Percentiles rank a stretch among this genome's conserved stretches.
phyloP scores from a whole-genome alignment of 2,888 invertebrate species.

The Drosophila nr. perissopoda region DNA sequence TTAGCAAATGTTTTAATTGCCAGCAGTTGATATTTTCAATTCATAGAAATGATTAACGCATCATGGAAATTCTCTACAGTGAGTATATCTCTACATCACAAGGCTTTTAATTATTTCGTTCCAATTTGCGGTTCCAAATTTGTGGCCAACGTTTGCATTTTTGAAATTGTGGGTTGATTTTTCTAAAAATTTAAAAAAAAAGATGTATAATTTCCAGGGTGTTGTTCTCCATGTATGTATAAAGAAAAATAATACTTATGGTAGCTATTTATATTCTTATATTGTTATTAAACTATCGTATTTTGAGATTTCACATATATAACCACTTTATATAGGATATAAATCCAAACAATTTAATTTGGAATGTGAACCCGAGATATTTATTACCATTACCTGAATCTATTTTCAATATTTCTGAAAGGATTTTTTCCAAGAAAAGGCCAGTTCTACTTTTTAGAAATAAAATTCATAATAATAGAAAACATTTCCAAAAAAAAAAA shows the following conservation, averaged over 20 bases:
- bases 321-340: not conserved
- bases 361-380: not conserved
- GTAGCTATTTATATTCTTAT: too few species aligned
- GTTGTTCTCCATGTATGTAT: too few species aligned
- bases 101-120: slow-evolving; percentile 47
- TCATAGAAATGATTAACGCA: not conserved
- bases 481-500: not conserved
- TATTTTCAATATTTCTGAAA: not conserved
- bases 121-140: slow-evolving; percentile 72
- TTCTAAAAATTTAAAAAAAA: too few species aligned
- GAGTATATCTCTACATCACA: slow-evolving; percentile 17
- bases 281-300: not conserved
- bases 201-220: too few species aligned
- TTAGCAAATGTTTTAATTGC: slow-evolving; percentile 29
- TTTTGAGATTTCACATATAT: not conserved
- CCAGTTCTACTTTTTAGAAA: not conserved
- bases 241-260: too few species aligned
- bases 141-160: not conserved
- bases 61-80: slow-evolving; percentile 5
- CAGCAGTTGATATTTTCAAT: not conserved
- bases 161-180: not conserved
- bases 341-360: not conserved
- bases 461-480: not conserved
- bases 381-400: not conserved
- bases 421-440: not conserved